Evolutionary conservation across 2,888 invertebrate genomes (phyloP).

Genomic region (Drosophila kambysellisi): DNA sequence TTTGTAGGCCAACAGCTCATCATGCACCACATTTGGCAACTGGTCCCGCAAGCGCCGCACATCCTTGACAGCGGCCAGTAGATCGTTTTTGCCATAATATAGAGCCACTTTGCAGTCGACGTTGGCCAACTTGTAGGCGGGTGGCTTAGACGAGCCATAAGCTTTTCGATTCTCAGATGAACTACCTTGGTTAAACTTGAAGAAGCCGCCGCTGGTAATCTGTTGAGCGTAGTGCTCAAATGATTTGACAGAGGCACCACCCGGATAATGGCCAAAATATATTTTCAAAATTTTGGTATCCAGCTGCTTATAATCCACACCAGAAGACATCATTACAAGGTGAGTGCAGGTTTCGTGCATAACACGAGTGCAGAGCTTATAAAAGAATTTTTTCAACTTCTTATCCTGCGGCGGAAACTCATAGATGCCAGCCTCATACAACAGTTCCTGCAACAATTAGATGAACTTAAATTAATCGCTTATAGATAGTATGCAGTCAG

Average conservation of each 20-base stretch:
- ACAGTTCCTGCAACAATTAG: slow-evolving; percentile 8
- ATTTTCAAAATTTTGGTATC: slow-evolving; percentile 86
- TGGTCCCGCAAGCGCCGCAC: slow-evolving; percentile 49
- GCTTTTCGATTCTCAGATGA: slow-evolving; percentile 39
- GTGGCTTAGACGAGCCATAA: slow-evolving; percentile 65
- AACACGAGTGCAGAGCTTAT: slow-evolving; percentile 38
- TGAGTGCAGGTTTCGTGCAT: slow-evolving; percentile 69
- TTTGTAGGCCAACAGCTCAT: slow-evolving; percentile 45
- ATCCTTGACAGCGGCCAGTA: slow-evolving; percentile 85
- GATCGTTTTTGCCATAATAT: slow-evolving; percentile 70
- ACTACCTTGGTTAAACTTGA: slow-evolving; percentile 86
- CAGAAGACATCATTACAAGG: slow-evolving; percentile 85
- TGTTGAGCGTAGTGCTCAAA: slow-evolving; percentile 86
- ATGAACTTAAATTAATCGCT: background rate
- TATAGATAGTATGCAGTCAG: background rate
- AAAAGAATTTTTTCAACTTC: slow-evolving; percentile 21
- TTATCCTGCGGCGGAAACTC: slow-evolving; percentile 58
- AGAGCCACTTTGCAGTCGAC: slow-evolving; percentile 85
- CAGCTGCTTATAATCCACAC: slow-evolving; percentile 83
- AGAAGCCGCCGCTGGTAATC: slow-evolving; percentile 76
- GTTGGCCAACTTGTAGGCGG: slow-evolving; percentile 85
- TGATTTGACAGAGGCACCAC: slow-evolving; percentile 86
- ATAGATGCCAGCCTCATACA: slow-evolving; percentile 25
- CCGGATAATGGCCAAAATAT: slow-evolving; percentile 87
- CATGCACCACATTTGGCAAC: slow-evolving; percentile 72